phyloP scores from a whole-genome alignment of 2,888 invertebrate species.

The Graphium colonna region DNA sequence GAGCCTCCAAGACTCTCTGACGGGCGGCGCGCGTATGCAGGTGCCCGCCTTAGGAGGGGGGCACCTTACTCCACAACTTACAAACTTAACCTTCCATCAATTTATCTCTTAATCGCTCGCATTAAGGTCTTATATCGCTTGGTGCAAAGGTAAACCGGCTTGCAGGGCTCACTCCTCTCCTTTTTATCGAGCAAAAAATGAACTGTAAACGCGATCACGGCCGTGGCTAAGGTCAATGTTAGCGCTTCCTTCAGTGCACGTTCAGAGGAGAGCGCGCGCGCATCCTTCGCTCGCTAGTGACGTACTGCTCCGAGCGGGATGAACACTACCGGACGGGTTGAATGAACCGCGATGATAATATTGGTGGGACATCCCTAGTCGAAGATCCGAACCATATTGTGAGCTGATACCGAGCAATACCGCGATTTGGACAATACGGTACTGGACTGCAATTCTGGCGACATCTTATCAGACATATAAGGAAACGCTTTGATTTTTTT shows the following conservation, averaged over 20 bases:
- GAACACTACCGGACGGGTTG: slow-evolving; percentile 47
- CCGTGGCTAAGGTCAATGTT: slow-evolving; percentile 80
- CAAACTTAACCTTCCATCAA: slow-evolving; percentile 41
- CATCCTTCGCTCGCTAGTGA: slow-evolving; percentile 56
- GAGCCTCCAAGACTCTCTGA: slow-evolving; percentile 61
- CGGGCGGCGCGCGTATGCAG: slow-evolving; percentile 72
- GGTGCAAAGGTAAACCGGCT: slow-evolving; percentile 26
- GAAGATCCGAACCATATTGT: slow-evolving; percentile 1
- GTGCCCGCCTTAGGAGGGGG: slow-evolving; percentile 78
- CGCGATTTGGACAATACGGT: background rate
- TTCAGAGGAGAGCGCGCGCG: slow-evolving; percentile 75
- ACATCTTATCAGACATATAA: no score
- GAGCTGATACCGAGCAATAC: slow-evolving; percentile 9
- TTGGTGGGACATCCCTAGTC: slow-evolving; percentile 4
- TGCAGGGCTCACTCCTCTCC: slow-evolving; percentile 80
- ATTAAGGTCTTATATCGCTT: slow-evolving; percentile 33
- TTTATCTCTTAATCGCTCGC: slow-evolving; percentile 24
- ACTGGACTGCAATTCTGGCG: background rate
- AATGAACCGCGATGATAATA: slow-evolving; percentile 46
- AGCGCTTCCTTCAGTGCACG: slow-evolving; percentile 80
- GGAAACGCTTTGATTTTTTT: slow-evolving; percentile 26
- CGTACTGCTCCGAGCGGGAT: slow-evolving; percentile 31
- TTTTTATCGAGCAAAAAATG: slow-evolving; percentile 81
- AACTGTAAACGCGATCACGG: slow-evolving; percentile 81
- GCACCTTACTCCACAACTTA: slow-evolving; percentile 75